Conservation (phyloP, 2,797 vertebrate genomes). For the Oreochromis mossambicus region DNA sequence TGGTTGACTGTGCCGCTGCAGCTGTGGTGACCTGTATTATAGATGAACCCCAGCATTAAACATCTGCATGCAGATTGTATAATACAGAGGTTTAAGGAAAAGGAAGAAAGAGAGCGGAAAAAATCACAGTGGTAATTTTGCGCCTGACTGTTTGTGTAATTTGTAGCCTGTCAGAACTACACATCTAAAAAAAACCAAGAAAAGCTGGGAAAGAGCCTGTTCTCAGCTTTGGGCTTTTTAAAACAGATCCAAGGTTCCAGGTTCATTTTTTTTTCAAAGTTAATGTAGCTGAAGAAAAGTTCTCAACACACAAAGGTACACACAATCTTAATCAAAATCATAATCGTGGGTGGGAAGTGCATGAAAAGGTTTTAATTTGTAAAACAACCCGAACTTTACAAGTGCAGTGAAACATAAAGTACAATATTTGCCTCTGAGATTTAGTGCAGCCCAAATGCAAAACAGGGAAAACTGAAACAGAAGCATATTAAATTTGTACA, state of each 20-base stretch:
- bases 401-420: not conserved
- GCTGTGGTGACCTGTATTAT: fast-evolving
- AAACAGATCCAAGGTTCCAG: not conserved
- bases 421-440: not conserved
- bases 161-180: too few species aligned
- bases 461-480: not conserved
- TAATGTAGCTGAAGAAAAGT: not conserved
- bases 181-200: fast-evolving
- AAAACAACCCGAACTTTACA: not conserved
- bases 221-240: not conserved
- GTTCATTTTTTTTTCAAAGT: not conserved
- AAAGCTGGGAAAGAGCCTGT: not conserved
- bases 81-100: not conserved
- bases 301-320: not conserved
- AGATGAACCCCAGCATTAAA: not conserved
- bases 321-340: not conserved
- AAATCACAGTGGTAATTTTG: not conserved
- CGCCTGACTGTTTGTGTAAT: not conserved
- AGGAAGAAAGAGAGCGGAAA: not conserved
- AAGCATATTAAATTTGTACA: not conserved
- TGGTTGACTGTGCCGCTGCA: fast-evolving
- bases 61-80: not conserved
- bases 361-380: not conserved
- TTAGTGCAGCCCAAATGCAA: fast-evolving
- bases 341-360: not conserved